Percentiles rank a stretch among this genome's conserved stretches.
These are phyloP conservation scores for Arion vulgaris DNA, from an alignment of 1,140 invertebrate genomes.

Conservation along the genomic window DNA sequence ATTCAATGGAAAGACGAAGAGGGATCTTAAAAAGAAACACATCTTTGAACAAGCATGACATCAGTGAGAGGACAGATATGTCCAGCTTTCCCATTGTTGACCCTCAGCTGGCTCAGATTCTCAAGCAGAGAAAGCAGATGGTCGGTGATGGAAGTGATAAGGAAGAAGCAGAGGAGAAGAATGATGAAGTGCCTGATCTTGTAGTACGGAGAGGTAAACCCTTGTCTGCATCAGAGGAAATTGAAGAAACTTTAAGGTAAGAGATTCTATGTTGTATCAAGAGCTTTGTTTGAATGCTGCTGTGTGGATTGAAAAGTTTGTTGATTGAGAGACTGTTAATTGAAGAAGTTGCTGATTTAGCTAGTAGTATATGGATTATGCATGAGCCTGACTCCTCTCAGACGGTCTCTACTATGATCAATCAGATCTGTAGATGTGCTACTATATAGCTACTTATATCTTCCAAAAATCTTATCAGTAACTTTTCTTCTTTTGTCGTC, in stretches of 20 bases:
- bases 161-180: constrained; percentile 25
- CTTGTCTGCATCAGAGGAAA: constrained; percentile 46
- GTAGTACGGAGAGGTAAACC: neutral
- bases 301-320: too few species aligned
- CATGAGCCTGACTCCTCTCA: too few species aligned
- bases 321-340: too few species aligned
- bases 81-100: constrained; percentile 36
- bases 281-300: too few species aligned
- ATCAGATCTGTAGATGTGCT: too few species aligned
- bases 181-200: neutral
- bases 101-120: constrained; percentile 47
- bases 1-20: constrained; percentile 30
- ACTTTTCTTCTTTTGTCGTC: too few species aligned
- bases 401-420: too few species aligned
- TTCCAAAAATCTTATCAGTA: too few species aligned
- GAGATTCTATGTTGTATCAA: neutral
- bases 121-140: constrained; percentile 41
- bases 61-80: neutral
- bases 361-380: too few species aligned
- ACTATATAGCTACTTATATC: too few species aligned
- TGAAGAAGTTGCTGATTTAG: too few species aligned
- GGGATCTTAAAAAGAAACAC: constrained; percentile 52
- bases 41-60: constrained; percentile 39
- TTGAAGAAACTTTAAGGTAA: constrained; percentile 45
- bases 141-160: constrained; percentile 27